Base-by-base conservation (phyloP, 1,140 invertebrate species). In the Onthophagus taurus region DNA sequence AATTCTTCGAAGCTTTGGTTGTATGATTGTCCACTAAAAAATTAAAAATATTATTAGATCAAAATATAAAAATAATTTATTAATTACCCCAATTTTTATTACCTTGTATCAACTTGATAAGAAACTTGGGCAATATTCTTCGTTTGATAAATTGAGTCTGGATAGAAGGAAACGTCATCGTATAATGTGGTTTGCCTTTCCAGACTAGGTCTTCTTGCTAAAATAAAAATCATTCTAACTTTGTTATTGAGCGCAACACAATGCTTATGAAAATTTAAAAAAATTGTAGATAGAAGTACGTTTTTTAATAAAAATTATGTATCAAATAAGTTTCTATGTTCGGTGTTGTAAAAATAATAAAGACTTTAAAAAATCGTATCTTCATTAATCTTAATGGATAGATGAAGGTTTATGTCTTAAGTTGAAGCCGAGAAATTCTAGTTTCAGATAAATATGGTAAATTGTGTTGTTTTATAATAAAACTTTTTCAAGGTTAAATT, bases 181-280 rank as follows among this genome's bases (percentile, higher is more conserved):
- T 85, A 85, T 49, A 85, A 63, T 37, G 81, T 86, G 48, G 74
- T 81, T 67, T 89, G 85, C 58, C 84, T 71, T 63, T 87, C 85
- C 51, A 89, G 67, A 63, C 83, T 87, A 47, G 82, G 81, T 59
- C 80, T 72, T 59, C 83, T 72, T 42, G 64, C 55, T 59, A 49
- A 35, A 63, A 58, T 21, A 36, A 50, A 55, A 37, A 34, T 34
- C 8, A 13, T n/a, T 8, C 7, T 34, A 13, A 34, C 8, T 37
- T 7, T 17, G 19, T 17, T 17, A 6, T 37, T 37, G 31, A 33
- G 9, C n/a, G n/a, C n/a, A n/a, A n/a, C n/a, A n/a, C n/a, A n/a
- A n/a, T n/a, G n/a, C n/a, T n/a, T n/a, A n/a, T n/a, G n/a, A n/a
- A n/a, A n/a, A n/a, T n/a, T n/a, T n/a, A n/a, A n/a, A n/a, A n/a